phyloP scores from a whole-genome alignment of 2,113 vertebrate species.

The Euleptes europaea region DNA sequence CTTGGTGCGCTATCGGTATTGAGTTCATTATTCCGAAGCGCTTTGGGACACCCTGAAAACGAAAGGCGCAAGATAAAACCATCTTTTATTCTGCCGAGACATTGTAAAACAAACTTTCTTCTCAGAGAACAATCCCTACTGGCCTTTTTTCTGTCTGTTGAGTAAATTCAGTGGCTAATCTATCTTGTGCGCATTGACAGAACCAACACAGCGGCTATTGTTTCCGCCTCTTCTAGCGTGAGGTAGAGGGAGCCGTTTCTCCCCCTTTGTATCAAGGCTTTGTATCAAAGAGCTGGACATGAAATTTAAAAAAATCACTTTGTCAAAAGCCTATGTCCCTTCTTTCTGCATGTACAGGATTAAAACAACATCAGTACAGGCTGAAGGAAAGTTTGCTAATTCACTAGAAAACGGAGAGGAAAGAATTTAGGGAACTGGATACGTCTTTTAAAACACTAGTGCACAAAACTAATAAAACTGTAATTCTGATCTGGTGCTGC shows the following conservation, averaged over 20 bases:
- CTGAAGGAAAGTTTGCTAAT: neutral
- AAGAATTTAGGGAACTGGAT: too few species aligned
- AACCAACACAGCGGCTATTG: slow-evolving; percentile 17
- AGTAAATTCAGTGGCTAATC: slow-evolving; percentile 20
- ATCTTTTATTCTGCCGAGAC: slow-evolving; percentile 13
- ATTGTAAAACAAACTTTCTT: slow-evolving; percentile 15
- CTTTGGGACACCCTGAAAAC: slow-evolving; percentile 21
- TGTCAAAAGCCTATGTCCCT: neutral
- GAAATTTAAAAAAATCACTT: slow-evolving; percentile 34
- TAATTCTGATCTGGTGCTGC: too few species aligned
- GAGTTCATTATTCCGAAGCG: slow-evolving; percentile 3
- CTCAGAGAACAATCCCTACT: slow-evolving; percentile 13
- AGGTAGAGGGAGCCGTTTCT: too few species aligned
- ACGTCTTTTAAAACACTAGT: too few species aligned
- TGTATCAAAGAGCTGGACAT: neutral
- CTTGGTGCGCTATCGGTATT: neutral
- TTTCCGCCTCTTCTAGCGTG: slow-evolving; percentile 2
- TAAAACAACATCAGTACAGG: neutral
- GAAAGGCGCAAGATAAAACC: neutral
- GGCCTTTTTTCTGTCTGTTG: slow-evolving; percentile 13
- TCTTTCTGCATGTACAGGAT: neutral
- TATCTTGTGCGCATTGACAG: slow-evolving; percentile 16
- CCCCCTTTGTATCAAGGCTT: neutral
- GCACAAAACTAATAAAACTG: too few species aligned
- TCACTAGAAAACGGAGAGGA: neutral